phyloP scores from a whole-genome alignment of 1,140 invertebrate species.

The Magallana angulata region DNA sequence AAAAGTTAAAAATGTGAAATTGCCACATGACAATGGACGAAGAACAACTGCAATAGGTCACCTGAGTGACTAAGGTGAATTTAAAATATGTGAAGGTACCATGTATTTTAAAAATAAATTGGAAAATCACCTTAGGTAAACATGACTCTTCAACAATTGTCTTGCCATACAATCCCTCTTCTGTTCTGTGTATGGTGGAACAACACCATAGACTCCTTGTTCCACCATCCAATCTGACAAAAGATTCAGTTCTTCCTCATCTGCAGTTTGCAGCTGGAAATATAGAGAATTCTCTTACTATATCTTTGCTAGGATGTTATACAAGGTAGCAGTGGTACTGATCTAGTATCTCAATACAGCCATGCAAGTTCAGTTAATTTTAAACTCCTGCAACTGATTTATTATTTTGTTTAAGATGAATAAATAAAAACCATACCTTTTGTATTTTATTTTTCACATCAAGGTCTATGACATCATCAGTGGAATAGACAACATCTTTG shows the following conservation, averaged over 20 bases:
- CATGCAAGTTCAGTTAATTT: slow-evolving; percentile 2
- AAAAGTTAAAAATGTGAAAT: too few species aligned
- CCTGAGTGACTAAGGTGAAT: background rate
- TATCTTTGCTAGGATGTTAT: background rate
- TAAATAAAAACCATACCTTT: background rate
- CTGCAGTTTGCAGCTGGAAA: slow-evolving; percentile 3
- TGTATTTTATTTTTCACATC: slow-evolving; percentile 15
- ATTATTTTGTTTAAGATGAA: background rate
- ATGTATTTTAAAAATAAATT: background rate
- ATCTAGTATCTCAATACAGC: background rate
- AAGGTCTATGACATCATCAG: slow-evolving; percentile 16
- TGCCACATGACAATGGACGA: too few species aligned
- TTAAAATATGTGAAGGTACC: background rate
- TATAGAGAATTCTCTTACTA: background rate
- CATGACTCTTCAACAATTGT: background rate
- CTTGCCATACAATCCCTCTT: background rate
- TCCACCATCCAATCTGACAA: background rate
- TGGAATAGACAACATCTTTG: slow-evolving; percentile 12
- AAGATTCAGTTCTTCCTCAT: background rate
- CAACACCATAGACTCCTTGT: background rate
- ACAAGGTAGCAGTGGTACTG: too few species aligned
- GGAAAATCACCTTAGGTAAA: background rate
- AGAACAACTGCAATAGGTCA: too few species aligned
- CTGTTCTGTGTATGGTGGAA: slow-evolving; percentile 2
- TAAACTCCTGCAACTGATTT: background rate